phyloP scores from a whole-genome alignment of 2,888 invertebrate species.

The Tiliacea aurago region DNA sequence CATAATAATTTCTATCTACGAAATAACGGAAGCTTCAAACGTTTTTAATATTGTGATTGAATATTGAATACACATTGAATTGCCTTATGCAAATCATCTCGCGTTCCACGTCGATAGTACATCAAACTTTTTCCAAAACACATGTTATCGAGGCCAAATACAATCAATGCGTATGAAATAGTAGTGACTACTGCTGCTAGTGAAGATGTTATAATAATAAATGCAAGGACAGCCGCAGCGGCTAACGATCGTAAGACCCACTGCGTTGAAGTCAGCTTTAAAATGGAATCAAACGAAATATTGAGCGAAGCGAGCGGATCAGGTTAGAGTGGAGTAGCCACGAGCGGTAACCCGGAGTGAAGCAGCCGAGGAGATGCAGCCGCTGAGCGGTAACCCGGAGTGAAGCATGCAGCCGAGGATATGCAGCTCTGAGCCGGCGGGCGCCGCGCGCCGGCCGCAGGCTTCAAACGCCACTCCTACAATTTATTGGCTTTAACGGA shows the following conservation, averaged over 20 bases:
- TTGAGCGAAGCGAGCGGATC: conserved; percentile 23
- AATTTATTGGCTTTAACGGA: conserved; percentile 44
- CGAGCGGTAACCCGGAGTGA: conserved; percentile 27
- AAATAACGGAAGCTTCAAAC: conserved; percentile 41
- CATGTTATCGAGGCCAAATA: conserved; percentile 54
- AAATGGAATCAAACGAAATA: conserved; percentile 37
- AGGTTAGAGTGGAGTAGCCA: conserved; percentile 8
- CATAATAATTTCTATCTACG: conserved; percentile 52
- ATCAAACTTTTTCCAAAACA: conserved; percentile 54
- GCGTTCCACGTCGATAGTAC: conserved; percentile 36
- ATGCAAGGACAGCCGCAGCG: conserved; percentile 51
- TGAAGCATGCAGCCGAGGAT: conserved; percentile 20
- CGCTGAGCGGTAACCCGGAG: conserved; percentile 30
- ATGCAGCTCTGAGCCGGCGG: conserved; percentile 5
- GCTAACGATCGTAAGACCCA: conserved; percentile 29
- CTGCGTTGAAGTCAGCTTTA: conserved; percentile 45
- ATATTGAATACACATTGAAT: no score
- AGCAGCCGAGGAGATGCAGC: conserved; percentile 15
- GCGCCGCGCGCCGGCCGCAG: neutral
- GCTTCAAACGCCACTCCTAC: conserved; percentile 30
- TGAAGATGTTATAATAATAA: conserved; percentile 58
- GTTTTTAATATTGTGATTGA: conserved; percentile 52
- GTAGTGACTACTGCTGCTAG: conserved; percentile 21
- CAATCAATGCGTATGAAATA: conserved; percentile 47
- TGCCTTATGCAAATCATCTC: conserved; percentile 41